Evolutionary conservation across 1,140 invertebrate genomes (phyloP), one percentile per base, ranked within the genome.

Genomic region (Drosophila eugracilis): DNA sequence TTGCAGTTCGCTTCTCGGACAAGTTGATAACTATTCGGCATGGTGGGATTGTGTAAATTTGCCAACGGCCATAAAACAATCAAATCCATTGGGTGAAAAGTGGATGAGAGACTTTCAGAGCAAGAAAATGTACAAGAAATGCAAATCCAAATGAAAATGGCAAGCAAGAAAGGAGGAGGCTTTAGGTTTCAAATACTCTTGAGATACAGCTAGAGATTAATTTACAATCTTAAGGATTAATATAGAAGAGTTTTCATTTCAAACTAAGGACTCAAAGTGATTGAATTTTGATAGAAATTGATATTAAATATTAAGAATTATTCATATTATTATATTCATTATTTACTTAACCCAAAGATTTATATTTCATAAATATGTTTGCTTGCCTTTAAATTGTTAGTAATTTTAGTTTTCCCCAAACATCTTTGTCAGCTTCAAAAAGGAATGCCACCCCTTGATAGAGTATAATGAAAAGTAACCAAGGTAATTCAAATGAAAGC

Each of bases 401-500:
- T n/a, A n/a, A n/a, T n/a, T n/a, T n/a, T n/a, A n/a, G n/a, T n/a
- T n/a, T n/a, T n/a, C n/a, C n/a, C n/a, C n/a, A n/a, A n/a, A 17
- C 15, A 9, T 17, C 7, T 17, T 39, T 39, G 7, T 14, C 14
- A 6, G 34, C 2, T n/a, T n/a, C n/a, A n/a, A n/a, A 36, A 36
- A 14, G 1, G 7, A 10, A 17, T 17, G 4, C 3, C 19, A 14
- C 55, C 49, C 30, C 10, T 5, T 3, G 6, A 1, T 19, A 28
- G 53, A 9, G 53, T 44, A 59, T 14, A 62, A 22, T 60, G 21
- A 21, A 67, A 50, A 67, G 37, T 24, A 50, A 6, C 71, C 44
- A 70, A 70, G 77, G 45, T 62, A 78, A 78, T 88, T 88, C 67
- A 74, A 88, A 88, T 42, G 81, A 88, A 85, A 85, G 79, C 75